A percentile compares a stretch with the other conserved stretches of the same genome.
Conservation (phyloP, 2,888 invertebrate genomes). For the Tenthredo notha region DNA sequence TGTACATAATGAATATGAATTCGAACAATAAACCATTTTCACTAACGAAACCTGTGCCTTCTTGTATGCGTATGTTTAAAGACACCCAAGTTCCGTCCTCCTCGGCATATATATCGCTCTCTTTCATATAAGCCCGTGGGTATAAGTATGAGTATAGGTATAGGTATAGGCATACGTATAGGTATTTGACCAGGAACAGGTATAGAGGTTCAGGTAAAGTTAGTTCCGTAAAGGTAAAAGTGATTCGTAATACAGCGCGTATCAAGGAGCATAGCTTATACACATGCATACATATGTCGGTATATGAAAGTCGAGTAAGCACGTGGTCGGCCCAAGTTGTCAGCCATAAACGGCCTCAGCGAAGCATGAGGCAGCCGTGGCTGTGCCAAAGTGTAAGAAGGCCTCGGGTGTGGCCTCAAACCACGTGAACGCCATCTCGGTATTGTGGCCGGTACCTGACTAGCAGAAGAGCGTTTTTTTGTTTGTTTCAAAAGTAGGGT, state of each 20-base stretch:
- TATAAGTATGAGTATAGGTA: neutral
- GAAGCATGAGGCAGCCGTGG: neutral
- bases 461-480: neutral
- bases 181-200: neutral
- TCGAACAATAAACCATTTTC: conserved; percentile 42
- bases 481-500: neutral
- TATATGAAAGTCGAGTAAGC: conserved; percentile 44
- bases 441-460: conserved; percentile 44
- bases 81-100: conserved; percentile 25
- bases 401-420: conserved; percentile 73
- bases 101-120: neutral
- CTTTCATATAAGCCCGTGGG: neutral
- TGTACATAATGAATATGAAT: conserved; percentile 42
- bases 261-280: neutral
- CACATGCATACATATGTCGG: neutral
- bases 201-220: neutral
- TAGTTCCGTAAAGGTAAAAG: conserved; percentile 29
- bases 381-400: conserved; percentile 60
- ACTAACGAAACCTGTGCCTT: conserved; percentile 38
- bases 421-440: conserved; percentile 70
- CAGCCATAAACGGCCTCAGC: conserved; percentile 61
- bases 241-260: conserved; percentile 53
- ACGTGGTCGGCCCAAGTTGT: conserved; percentile 65
- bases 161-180: neutral
- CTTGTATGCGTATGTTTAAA: conserved; percentile 22